Percentiles rank a stretch among this genome's conserved stretches.
phyloP scores from a whole-genome alignment of 2,113 vertebrate species.

The Coptodon rendalli region DNA sequence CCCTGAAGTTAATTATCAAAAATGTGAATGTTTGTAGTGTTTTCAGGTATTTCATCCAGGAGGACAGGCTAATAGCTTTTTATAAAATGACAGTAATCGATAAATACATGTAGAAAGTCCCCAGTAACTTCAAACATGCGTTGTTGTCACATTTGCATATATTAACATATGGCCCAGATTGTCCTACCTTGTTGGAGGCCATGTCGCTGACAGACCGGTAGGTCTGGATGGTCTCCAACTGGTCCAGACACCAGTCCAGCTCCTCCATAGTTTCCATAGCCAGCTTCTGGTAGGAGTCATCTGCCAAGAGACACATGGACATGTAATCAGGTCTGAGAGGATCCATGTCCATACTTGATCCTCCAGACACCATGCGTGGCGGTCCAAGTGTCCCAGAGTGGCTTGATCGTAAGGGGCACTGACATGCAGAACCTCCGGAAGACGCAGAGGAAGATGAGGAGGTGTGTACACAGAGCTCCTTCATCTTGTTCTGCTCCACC shows the following conservation, averaged over 20 bases:
- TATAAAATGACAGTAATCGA: neutral
- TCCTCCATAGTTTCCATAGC: conserved; percentile 72
- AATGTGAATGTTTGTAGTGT: neutral
- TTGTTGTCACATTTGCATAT: neutral
- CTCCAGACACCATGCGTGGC: conserved; percentile 15
- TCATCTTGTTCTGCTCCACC: conserved; percentile 35
- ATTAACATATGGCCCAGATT: neutral
- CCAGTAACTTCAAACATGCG: neutral
- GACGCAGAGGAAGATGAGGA: conserved; percentile 39
- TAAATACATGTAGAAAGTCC: neutral
- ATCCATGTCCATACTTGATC: conserved; percentile 34
- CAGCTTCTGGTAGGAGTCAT: conserved; percentile 70
- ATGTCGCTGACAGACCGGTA: conserved; percentile 72
- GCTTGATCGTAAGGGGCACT: conserved; percentile 24
- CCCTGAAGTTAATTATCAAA: neutral
- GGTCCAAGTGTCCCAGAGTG: conserved; percentile 42
- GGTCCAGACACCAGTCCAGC: conserved; percentile 72
- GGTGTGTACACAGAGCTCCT: conserved; percentile 58
- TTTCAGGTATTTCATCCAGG: neutral
- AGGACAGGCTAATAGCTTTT: neutral
- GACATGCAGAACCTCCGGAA: conserved; percentile 28
- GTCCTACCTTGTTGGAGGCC: conserved; percentile 69
- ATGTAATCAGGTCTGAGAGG: conserved; percentile 59
- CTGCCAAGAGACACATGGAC: conserved; percentile 72
- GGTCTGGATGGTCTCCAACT: conserved; percentile 71